phyloP scores from a whole-genome alignment of 2,888 invertebrate species.

The Thereva nobilitata region DNA sequence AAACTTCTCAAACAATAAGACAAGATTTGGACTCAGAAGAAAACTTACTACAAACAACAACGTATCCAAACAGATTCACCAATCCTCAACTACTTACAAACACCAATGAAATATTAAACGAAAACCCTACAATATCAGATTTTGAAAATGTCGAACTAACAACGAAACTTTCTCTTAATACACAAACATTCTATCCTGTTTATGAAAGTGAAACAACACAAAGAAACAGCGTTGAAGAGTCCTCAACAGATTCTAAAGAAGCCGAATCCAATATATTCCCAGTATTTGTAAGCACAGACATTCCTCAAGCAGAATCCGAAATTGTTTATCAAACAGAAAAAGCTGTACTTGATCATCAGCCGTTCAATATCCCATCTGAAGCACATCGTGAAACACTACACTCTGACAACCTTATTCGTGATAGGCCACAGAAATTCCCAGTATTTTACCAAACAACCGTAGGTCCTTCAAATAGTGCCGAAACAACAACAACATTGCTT shows the following conservation, averaged over 20 bases:
- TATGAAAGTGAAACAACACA: neutral
- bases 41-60: too few relatives aligned
- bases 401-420: conserved; percentile 37
- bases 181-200: neutral
- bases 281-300: conserved; percentile 5
- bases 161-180: neutral
- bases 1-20: too few relatives aligned
- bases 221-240: neutral
- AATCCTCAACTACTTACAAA: neutral
- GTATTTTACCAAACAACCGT: conserved; percentile 29
- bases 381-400: conserved; percentile 27
- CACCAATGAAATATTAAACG: neutral
- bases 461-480: conserved; percentile 40
- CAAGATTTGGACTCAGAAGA: too few relatives aligned
- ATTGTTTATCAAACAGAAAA: neutral
- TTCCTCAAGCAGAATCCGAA: neutral
- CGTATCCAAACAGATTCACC: neutral
- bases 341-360: conserved; percentile 10
- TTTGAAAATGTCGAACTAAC: neutral
- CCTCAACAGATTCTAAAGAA: conserved; percentile 20
- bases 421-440: conserved; percentile 28
- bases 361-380: conserved; percentile 16
- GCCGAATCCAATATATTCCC: conserved; percentile 39
- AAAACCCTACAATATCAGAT: neutral
- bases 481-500: conserved; percentile 56